A percentile compares a stretch with the other conserved stretches of the same genome.
phyloP scores from a whole-genome alignment of 2,113 vertebrate genomes.

The Hucho hucho region DNA sequence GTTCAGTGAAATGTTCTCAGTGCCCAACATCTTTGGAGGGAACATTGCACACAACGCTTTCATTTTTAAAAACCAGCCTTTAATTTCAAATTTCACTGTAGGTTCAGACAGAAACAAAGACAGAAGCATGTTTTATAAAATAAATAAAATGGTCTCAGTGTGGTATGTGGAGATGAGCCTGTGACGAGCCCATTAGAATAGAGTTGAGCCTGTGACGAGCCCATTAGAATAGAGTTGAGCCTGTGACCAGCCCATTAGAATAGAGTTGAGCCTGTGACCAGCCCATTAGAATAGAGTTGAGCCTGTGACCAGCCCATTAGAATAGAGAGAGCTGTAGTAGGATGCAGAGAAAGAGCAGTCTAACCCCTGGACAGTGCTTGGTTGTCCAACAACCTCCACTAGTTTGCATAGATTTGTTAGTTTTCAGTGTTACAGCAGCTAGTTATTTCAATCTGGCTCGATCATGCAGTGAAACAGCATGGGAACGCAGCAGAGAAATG shows the following conservation, averaged over 20 bases:
- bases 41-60: neutral
- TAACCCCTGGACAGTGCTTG: neutral
- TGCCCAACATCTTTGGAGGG: too few species aligned
- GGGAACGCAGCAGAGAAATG: neutral
- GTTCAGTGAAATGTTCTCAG: too few species aligned
- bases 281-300: too few species aligned
- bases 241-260: too few species aligned
- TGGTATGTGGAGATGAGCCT: neutral
- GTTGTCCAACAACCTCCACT: neutral
- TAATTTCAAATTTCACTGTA: conserved; percentile 32
- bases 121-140: too few species aligned
- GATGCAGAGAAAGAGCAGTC: neutral
- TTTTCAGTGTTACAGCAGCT: neutral
- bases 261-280: too few species aligned
- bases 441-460: neutral
- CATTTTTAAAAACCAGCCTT: conserved; percentile 28
- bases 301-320: neutral
- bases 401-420: neutral
- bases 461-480: neutral
- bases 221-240: too few species aligned
- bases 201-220: too few species aligned
- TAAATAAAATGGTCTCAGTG: too few species aligned
- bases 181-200: neutral
- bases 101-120: too few species aligned
- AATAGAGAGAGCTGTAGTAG: neutral